These are phyloP conservation scores for Hirtodrosophila histrioides DNA, from an alignment of 2,888 invertebrate species.

Conservation along the genomic window DNA sequence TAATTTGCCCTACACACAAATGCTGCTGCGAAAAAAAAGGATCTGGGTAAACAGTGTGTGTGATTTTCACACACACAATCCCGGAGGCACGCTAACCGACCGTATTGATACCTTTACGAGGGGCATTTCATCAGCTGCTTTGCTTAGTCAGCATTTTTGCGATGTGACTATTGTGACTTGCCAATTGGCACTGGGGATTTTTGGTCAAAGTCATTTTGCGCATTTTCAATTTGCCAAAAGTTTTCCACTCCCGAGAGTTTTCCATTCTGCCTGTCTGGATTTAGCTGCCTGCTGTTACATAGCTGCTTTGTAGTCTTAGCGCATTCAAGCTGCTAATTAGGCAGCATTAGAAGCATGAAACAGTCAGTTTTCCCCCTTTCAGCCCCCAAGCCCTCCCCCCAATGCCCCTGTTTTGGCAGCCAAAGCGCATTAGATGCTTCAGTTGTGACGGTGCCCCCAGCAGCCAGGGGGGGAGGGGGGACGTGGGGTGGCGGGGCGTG, in stretches of 20 bases:
- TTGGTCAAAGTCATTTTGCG: constrained; percentile 77
- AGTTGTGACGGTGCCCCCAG: constrained; percentile 44
- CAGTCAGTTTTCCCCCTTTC: constrained; percentile 13
- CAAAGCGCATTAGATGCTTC: constrained; percentile 76
- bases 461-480: not conserved
- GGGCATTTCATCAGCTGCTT: constrained; percentile 54
- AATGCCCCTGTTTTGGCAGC: constrained; percentile 14
- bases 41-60: constrained; percentile 59
- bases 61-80: constrained; percentile 51
- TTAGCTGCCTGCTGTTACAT: constrained; percentile 45
- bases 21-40: constrained; percentile 28
- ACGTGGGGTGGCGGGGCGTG: not conserved
- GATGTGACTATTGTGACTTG: constrained; percentile 63
- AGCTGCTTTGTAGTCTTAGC: constrained; percentile 77
- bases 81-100: not conserved
- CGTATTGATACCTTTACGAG: constrained; percentile 42
- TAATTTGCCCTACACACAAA: constrained; percentile 43
- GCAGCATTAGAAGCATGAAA: constrained; percentile 70
- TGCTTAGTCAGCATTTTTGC: constrained; percentile 54
- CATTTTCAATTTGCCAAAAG: constrained; percentile 76
- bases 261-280: constrained; percentile 16
- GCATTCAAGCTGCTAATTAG: constrained; percentile 78
- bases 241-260: constrained; percentile 58
- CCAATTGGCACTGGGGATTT: constrained; percentile 78
- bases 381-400: not conserved